These are phyloP conservation scores for Flabesymbios commensalis DNA, from an alignment of 2,888 invertebrate genomes.

Conservation along the genomic window DNA sequence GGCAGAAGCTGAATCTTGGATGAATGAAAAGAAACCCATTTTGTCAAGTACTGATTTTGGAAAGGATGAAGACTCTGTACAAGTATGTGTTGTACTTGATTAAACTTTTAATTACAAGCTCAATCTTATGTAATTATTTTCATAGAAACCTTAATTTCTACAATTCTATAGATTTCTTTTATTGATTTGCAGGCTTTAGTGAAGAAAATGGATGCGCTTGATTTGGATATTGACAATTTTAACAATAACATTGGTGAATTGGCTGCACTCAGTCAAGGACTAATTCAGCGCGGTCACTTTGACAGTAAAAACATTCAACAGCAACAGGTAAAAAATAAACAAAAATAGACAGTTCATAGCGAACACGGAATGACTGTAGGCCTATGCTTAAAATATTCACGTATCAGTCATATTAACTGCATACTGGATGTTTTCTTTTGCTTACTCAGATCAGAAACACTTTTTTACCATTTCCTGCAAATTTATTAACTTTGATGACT, in stretches of 20 bases:
- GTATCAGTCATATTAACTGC: too few relatives aligned
- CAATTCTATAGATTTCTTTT: neutral
- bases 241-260: slow-evolving; percentile 72
- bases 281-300: slow-evolving; percentile 76
- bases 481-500: neutral
- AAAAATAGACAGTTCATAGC: neutral
- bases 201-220: slow-evolving; percentile 81
- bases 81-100: slow-evolving; percentile 53
- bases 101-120: too few relatives aligned
- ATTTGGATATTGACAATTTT: slow-evolving; percentile 81
- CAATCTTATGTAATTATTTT: too few relatives aligned
- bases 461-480: neutral
- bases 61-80: slow-evolving; percentile 89
- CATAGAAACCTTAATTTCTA: neutral
- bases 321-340: slow-evolving; percentile 61
- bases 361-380: too few relatives aligned
- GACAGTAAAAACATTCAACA: slow-evolving; percentile 75
- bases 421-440: too few relatives aligned
- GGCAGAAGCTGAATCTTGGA: slow-evolving; percentile 88
- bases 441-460: neutral
- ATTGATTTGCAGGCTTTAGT: slow-evolving; percentile 65
- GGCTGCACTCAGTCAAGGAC: slow-evolving; percentile 69
- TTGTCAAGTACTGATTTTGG: slow-evolving; percentile 73
- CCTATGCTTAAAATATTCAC: too few relatives aligned
- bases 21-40: slow-evolving; percentile 79